phyloP scores from a whole-genome alignment of 2,113 vertebrate genomes.

The Tonatia bakeri region DNA sequence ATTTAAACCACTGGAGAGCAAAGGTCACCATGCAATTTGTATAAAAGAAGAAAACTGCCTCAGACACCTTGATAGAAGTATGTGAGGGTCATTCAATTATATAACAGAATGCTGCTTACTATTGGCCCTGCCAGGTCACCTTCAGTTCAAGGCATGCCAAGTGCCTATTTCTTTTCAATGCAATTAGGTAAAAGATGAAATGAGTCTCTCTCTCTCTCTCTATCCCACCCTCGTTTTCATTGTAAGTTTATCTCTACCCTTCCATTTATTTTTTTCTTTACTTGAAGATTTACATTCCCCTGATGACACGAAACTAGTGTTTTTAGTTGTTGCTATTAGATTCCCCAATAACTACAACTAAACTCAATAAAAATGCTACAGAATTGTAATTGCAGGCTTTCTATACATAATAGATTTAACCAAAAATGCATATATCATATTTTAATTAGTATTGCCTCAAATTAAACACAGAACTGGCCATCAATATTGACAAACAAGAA shows the following conservation, averaged over 20 bases:
- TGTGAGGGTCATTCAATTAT: constrained; percentile 77
- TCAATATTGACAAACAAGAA: not conserved
- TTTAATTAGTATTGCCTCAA: not conserved
- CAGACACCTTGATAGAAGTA: constrained; percentile 79
- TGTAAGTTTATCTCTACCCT: not conserved
- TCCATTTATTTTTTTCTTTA: constrained; percentile 1
- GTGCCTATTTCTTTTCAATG: constrained; percentile 24
- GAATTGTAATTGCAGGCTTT: not conserved
- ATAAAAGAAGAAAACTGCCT: constrained; percentile 76
- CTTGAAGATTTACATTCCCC: constrained; percentile 29
- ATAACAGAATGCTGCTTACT: constrained; percentile 66
- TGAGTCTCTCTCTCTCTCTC: not conserved
- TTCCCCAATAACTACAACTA: not conserved
- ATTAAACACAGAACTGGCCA: not conserved
- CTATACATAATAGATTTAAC: not conserved
- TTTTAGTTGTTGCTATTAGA: not conserved
- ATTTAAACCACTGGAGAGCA: constrained; percentile 80
- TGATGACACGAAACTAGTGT: not conserved
- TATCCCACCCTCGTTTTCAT: not conserved
- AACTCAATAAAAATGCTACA: not conserved
- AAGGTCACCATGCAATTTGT: constrained; percentile 81
- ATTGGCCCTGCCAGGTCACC: constrained; percentile 71
- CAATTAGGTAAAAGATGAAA: constrained; percentile 35
- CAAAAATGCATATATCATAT: not conserved
- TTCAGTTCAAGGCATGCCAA: constrained; percentile 71